Evolutionary conservation across 1,140 invertebrate species (phyloP), one percentile per base, ranked within the genome.

Genomic region (Cotesia glomerata): DNA sequence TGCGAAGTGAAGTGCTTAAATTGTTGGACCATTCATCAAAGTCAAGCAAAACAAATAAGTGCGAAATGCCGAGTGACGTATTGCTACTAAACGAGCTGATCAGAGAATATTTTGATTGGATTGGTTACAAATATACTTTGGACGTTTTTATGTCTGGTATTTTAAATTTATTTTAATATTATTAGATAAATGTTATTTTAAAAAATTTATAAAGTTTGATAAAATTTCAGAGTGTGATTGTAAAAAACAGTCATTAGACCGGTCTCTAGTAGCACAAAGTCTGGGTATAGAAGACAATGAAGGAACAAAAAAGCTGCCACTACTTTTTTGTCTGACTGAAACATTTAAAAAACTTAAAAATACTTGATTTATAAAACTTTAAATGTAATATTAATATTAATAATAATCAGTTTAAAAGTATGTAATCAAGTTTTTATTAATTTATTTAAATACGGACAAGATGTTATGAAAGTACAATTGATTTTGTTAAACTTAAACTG

Each of bases 91-190:
- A 89, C 72, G 85, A 88, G 77, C 77, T 89, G 1, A 83, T 89
- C 36, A 75, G 85, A 73, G 87, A 89, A 74, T 89, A 88, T 77
- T 74, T 88, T 9, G 84, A 88, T 65, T 88, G 88, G 87, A 86
- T 85, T 76, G 87, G 85, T 36, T 88, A 87, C 67, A 85, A 84
- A 49, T 88, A 88, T 58, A 85, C 86, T 4, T 78, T 82, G 0
- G 83, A 75, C 32, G 81, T 87, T 36, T 79, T 88, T 68, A 68
- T 76, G n/a, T 77, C 85, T 77, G 87, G 87, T 88, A 77, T 68
- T 66, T 45, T 5, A 0, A 8, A 49, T 51, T 34, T 34, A 32
- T 13, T 34, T 54, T 0, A 56, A 34, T 36, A 61, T 35, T 36
- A n/a, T 26, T 26, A 26, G 26, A 2, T 26, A 26, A 26, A 26